These are phyloP conservation scores for Cyprinella venusta DNA, from an alignment of 2,797 vertebrate species.

Conservation along the genomic window DNA sequence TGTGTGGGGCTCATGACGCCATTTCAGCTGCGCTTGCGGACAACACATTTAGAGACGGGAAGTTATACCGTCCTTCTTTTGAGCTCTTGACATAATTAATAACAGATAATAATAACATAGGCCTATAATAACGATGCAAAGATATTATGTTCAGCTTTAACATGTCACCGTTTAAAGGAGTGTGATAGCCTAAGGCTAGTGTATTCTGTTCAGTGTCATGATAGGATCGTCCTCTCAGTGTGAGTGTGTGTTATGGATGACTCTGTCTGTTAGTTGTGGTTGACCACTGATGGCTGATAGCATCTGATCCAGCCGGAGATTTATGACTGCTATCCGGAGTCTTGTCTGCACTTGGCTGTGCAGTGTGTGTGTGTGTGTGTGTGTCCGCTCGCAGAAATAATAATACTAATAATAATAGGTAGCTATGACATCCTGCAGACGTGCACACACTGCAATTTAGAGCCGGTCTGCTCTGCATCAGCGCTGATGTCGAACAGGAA, in stretches of 20 bases:
- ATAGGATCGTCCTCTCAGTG: conserved; percentile 18
- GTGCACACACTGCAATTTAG: conserved; percentile 57
- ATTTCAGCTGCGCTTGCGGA: not conserved
- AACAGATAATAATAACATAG: not conserved
- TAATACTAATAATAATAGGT: conserved; percentile 56
- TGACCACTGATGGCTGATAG: conserved; percentile 54
- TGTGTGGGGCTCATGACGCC: not conserved
- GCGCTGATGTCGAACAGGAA: conserved; percentile 44
- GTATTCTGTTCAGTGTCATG: conserved; percentile 7
- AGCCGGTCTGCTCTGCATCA: conserved; percentile 48
- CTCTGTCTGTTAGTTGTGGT: conserved; percentile 43
- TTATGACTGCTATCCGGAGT: conserved; percentile 44
- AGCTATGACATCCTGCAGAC: conserved; percentile 53
- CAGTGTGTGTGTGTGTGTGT: conserved; percentile 14
- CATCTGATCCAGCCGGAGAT: conserved; percentile 49
- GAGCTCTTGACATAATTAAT: not conserved
- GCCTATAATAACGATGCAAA: not conserved
- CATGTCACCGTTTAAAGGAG: not conserved
- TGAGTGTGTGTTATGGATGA: conserved; percentile 33
- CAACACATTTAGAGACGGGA: not conserved
- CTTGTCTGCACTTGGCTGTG: conserved; percentile 36
- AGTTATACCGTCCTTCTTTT: not conserved
- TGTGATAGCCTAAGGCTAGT: conserved; percentile 36
- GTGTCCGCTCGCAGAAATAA: conserved; percentile 26
- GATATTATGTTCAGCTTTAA: not conserved